These are phyloP conservation scores for Chaetophractus vellerosus DNA, from an alignment of 2,797 vertebrate species.

Conservation along the genomic window DNA sequence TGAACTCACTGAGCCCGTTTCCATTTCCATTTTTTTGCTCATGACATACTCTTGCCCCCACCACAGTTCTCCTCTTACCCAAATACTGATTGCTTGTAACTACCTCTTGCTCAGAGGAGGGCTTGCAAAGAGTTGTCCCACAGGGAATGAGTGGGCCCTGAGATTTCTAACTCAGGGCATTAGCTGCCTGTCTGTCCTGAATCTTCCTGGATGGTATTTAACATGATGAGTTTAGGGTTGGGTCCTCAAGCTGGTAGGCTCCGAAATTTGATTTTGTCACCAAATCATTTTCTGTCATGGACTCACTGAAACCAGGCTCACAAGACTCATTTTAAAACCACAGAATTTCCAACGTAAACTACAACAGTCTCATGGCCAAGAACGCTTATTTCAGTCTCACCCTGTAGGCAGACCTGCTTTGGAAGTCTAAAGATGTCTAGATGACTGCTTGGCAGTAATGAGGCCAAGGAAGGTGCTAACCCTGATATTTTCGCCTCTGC, in stretches of 20 bases:
- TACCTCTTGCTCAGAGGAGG: background rate
- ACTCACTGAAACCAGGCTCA: background rate
- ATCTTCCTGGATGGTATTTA: background rate
- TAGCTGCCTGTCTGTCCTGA: conserved; percentile 26
- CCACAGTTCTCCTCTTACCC: background rate
- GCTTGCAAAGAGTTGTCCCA: background rate
- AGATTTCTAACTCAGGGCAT: background rate
- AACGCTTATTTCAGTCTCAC: background rate
- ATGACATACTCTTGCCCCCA: background rate
- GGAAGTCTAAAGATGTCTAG: background rate
- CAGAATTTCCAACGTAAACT: background rate
- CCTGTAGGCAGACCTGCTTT: background rate
- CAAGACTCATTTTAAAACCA: conserved; percentile 39
- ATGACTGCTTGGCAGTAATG: background rate
- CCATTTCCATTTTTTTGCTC: background rate
- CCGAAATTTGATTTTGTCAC: conserved; percentile 13
- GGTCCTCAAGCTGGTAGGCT: background rate
- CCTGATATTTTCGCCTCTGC: background rate
- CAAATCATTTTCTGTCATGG: background rate
- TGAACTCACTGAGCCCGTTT: background rate
- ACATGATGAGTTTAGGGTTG: background rate
- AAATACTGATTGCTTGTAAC: background rate
- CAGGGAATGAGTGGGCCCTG: background rate
- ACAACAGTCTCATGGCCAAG: background rate
- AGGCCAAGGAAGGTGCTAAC: background rate